These are phyloP conservation scores for Coenonympha glycerion DNA, from an alignment of 2,888 invertebrate genomes.

Conservation along the genomic window DNA sequence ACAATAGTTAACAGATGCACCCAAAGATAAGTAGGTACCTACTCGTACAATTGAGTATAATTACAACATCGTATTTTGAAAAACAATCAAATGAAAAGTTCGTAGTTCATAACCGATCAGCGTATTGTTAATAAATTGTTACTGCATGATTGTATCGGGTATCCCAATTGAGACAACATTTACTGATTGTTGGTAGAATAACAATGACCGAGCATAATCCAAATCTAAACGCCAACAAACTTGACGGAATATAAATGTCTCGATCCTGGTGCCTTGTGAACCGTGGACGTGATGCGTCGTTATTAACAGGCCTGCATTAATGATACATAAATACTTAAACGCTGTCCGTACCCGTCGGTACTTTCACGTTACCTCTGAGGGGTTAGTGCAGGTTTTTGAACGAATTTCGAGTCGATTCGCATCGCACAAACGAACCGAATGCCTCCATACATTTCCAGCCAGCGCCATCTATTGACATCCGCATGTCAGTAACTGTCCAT, in stretches of 20 bases:
- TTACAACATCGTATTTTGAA: not conserved
- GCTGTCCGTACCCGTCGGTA: conserved; percentile 24
- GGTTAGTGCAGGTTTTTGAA: too few species aligned
- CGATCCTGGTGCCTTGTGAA: conserved; percentile 69
- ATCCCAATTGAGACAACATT: conserved; percentile 62
- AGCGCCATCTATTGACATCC: too few species aligned
- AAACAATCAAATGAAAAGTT: not conserved
- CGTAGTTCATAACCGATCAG: conserved; percentile 28
- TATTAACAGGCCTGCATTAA: conserved; percentile 70
- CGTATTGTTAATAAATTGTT: conserved; percentile 43
- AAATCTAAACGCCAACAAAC: conserved; percentile 69
- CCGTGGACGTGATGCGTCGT: conserved; percentile 70
- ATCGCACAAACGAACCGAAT: too few species aligned
- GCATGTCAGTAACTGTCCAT: too few species aligned
- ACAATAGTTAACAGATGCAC: too few species aligned
- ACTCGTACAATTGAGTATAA: not conserved
- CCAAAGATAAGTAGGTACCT: not conserved
- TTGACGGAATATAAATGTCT: conserved; percentile 69
- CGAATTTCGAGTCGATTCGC: too few species aligned
- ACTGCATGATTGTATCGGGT: conserved; percentile 61
- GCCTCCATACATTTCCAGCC: too few species aligned
- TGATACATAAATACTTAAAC: conserved; percentile 61
- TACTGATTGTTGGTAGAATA: conserved; percentile 57
- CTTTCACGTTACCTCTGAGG: not conserved
- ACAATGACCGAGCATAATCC: conserved; percentile 72